Evolutionary conservation across 1,140 invertebrate species (phyloP).

Genomic region (Ylistrum balloti): DNA sequence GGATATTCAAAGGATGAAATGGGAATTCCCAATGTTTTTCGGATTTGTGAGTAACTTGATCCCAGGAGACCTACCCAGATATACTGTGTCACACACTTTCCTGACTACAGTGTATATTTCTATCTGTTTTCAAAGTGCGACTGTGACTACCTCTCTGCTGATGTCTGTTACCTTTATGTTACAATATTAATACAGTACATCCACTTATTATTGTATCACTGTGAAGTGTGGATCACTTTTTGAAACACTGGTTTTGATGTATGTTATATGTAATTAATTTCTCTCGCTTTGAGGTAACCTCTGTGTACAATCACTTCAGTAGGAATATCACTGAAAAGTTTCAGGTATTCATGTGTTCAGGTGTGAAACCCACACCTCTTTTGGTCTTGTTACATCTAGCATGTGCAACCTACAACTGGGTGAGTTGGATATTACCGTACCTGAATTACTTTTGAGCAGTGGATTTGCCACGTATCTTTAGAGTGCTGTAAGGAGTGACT

Average conservation of each 20-base stretch:
- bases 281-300: no score
- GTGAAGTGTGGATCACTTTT: background rate
- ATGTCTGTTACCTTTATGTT: background rate
- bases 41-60: constrained; percentile 13
- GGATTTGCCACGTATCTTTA: no score
- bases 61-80: background rate
- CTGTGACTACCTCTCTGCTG: background rate
- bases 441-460: no score
- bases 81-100: background rate
- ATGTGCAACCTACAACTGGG: no score
- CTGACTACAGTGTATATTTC: background rate
- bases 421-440: no score
- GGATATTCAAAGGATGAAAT: background rate
- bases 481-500: no score
- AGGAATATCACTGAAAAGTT: no score
- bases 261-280: background rate
- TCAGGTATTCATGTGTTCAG: no score
- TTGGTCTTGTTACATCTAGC: no score
- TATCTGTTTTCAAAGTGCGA: background rate
- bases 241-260: background rate
- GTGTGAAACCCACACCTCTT: no score
- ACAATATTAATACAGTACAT: background rate
- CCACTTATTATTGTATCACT: background rate
- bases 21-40: constrained; percentile 8
- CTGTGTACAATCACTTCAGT: no score